phyloP scores from a whole-genome alignment of 2,113 vertebrate species.

The Apeltes quadracus region DNA sequence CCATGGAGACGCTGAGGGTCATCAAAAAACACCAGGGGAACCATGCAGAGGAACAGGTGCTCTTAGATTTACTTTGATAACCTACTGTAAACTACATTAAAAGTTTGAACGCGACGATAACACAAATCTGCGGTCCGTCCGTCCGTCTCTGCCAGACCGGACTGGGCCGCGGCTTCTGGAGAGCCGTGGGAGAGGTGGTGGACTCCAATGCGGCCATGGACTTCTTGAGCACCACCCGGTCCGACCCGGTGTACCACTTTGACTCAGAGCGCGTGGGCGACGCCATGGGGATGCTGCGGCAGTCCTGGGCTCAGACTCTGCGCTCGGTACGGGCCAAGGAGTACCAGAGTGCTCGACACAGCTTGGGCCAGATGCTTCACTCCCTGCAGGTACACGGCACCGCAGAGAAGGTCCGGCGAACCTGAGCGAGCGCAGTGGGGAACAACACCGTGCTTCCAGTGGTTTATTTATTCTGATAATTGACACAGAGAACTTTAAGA shows the following conservation, averaged over 20 bases:
- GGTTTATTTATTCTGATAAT: no score
- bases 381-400: conserved; percentile 82
- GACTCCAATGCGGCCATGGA: conserved; percentile 85
- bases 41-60: conserved; percentile 59
- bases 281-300: conserved; percentile 66
- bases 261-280: conserved; percentile 82
- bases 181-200: conserved; percentile 83
- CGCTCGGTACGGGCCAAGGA: conserved; percentile 73
- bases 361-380: conserved; percentile 84
- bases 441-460: background rate
- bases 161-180: conserved; percentile 82
- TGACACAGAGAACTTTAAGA: background rate
- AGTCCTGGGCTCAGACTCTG: conserved; percentile 77
- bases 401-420: background rate
- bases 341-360: conserved; percentile 78
- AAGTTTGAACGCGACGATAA: background rate
- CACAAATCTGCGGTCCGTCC: background rate
- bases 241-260: conserved; percentile 86
- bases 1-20: conserved; percentile 74
- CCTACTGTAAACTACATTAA: background rate
- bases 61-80: background rate
- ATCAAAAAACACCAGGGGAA: conserved; percentile 19
- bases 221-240: conserved; percentile 79
- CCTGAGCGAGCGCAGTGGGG: background rate
- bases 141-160: conserved; percentile 72